Evolutionary conservation across 2,113 vertebrate species (phyloP).

Genomic region (Daboia siamensis): DNA sequence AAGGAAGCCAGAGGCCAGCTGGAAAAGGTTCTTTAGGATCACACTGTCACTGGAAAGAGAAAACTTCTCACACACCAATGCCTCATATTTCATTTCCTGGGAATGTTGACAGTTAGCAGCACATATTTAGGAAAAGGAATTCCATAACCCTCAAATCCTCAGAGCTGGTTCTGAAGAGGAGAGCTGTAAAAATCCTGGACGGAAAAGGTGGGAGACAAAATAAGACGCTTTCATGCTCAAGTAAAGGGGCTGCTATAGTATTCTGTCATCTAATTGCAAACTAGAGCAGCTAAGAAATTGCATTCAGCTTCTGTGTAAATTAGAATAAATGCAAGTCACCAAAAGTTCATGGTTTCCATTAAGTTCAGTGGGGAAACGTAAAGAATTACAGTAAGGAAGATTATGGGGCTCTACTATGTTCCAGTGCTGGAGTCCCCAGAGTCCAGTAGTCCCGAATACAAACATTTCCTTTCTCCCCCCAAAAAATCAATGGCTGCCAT

Average conservation of each 20-base stretch:
- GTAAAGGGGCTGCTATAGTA: neutral
- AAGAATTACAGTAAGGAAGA: neutral
- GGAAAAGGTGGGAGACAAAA: neutral
- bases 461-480: neutral
- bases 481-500: neutral
- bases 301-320: neutral
- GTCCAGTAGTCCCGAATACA: neutral
- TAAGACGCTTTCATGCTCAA: neutral
- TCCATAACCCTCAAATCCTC: neutral
- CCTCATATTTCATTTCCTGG: slow-evolving; percentile 28
- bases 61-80: slow-evolving; percentile 2
- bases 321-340: neutral
- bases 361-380: neutral
- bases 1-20: slow-evolving; percentile 6
- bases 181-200: neutral
- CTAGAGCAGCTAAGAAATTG: neutral
- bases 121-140: slow-evolving; percentile 28
- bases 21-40: slow-evolving; percentile 33
- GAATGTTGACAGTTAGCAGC: slow-evolving; percentile 27
- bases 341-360: neutral
- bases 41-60: neutral
- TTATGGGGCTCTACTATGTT: neutral
- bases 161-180: neutral
- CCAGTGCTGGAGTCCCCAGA: neutral
- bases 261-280: neutral